Evolutionary conservation across 2,797 vertebrate species (phyloP).

Genomic region (Huso huso): DNA sequence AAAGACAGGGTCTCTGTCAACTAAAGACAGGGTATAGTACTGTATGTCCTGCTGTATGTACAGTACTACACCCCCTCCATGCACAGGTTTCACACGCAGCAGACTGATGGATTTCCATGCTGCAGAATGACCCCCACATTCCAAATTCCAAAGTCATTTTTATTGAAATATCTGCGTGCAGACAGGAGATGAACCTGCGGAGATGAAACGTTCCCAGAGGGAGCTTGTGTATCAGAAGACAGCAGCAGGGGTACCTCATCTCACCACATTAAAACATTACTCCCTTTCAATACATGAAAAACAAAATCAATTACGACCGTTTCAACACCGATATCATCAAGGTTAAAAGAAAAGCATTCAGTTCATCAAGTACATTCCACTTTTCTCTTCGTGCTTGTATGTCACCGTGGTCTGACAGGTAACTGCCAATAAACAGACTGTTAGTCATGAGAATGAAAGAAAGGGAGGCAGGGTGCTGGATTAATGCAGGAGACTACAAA

Average conservation of each 20-base stretch:
- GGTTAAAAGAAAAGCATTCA: not conserved
- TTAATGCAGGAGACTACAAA: no score
- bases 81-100: not conserved
- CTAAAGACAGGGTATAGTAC: no score
- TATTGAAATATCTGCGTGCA: not conserved
- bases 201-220: not conserved
- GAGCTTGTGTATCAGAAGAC: no score
- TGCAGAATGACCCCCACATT: not conserved
- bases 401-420: no score
- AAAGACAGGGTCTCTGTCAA: no score
- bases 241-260: not conserved
- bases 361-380: no score
- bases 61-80: not conserved
- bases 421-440: no score
- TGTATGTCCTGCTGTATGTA: no score
- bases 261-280: not conserved
- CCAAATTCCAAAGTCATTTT: not conserved
- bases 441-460: no score
- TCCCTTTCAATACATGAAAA: not conserved
- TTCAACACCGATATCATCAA: not conserved
- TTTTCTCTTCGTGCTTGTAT: no score
- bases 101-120: not conserved
- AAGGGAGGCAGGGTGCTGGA: no score
- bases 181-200: not conserved
- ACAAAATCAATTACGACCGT: not conserved